A percentile compares a stretch with the other conserved stretches of the same genome.
phyloP scores from a whole-genome alignment of 2,797 vertebrate genomes.

The Xenentodon cancila region DNA sequence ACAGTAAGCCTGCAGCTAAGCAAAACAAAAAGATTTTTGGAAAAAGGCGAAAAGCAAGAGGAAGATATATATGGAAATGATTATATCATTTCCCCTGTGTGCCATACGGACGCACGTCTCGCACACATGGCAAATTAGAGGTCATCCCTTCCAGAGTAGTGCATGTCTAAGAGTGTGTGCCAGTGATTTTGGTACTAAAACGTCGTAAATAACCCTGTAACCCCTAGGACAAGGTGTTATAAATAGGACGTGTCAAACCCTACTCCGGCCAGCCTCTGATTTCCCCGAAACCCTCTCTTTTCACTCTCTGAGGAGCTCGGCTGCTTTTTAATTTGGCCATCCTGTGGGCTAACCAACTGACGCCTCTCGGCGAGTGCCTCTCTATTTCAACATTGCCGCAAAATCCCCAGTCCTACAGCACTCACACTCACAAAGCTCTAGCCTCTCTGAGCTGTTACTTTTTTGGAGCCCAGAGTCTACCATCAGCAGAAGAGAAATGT shows the following conservation, averaged over 20 bases:
- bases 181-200: slow-evolving; percentile 65
- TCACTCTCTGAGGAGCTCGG: slow-evolving; percentile 81
- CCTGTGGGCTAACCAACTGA: slow-evolving; percentile 91
- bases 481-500: slow-evolving; percentile 79
- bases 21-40: slow-evolving; percentile 60
- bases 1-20: slow-evolving; percentile 71
- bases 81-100: slow-evolving; percentile 74
- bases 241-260: slow-evolving; percentile 91
- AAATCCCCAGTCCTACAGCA: slow-evolving; percentile 82
- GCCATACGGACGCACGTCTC: slow-evolving; percentile 62
- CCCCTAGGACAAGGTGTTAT: slow-evolving; percentile 88
- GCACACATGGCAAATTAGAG: slow-evolving; percentile 81
- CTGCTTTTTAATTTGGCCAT: slow-evolving; percentile 92
- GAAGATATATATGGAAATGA: slow-evolving; percentile 76
- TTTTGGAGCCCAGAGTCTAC: slow-evolving; percentile 85
- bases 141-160: slow-evolving; percentile 71
- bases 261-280: slow-evolving; percentile 79
- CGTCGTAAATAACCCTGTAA: slow-evolving; percentile 77
- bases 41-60: slow-evolving; percentile 49
- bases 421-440: slow-evolving; percentile 72
- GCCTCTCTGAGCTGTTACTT: slow-evolving; percentile 65
- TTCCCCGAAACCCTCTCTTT: slow-evolving; percentile 83
- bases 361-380: slow-evolving; percentile 89
- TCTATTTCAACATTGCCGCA: slow-evolving; percentile 93
- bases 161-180: slow-evolving; percentile 60